Base-by-base conservation (phyloP, 2,113 vertebrate species). In the Albula glossodonta region DNA sequence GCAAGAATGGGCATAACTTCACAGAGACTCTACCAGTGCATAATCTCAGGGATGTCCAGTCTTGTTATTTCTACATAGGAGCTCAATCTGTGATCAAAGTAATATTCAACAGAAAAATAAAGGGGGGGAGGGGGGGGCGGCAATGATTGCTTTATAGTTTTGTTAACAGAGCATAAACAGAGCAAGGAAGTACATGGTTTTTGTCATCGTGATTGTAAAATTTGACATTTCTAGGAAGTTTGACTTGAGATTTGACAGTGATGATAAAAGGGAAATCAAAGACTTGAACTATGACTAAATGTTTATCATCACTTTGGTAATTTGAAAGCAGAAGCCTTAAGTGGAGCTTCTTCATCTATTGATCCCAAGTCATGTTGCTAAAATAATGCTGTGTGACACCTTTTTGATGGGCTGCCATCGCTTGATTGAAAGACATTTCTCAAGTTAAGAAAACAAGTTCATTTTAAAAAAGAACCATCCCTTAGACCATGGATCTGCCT, bases 201-300 rank as follows among this genome's bases (percentile, higher is more conserved):
- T 93, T 94, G 93, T 91, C 91, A 93, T 91, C 85, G 57, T 79
- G 86, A 57, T 52, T 90, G 86, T 80, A 91, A 90, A 86, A 9
- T 51, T 87, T 11, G 17, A 78, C 87, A 85, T 87, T 10, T 80
- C 84, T 77, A 6, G 22, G 83, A 8, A 53, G 31, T 41, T 41
- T 41, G 31, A 41, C 31, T 41, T 41, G 31, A 41, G 31, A 41
- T 41, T 41, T 41, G 31, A 41, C 31, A 41, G 31, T 41, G 31
- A 41, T 41, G 31, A 41, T 41, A 41, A 41, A 41, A 41, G 31
- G 31, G 31, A 41, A 41, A 41, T 41, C 31, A 41, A 41, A 41
- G 31, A 41, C 31, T 41, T 41, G 31, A 41, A 41, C 31, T 41
- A 41, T 41, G 31, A 41, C 31, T 41, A 41, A 41, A 41, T 41